Evolutionary conservation across 2,888 invertebrate genomes (phyloP).

Genomic region (Cantharis lateralis): DNA sequence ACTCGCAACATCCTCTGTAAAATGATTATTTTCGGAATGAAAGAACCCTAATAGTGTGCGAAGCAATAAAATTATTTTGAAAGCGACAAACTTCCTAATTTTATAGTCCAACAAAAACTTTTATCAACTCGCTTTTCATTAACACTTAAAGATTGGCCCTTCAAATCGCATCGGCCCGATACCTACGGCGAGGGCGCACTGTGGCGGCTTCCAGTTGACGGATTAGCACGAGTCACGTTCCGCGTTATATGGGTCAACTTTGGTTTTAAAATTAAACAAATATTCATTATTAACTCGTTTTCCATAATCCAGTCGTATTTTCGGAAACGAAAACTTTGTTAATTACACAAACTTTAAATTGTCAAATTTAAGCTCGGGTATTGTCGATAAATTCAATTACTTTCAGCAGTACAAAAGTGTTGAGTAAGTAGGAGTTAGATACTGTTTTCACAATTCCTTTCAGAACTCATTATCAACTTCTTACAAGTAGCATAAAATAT

Average conservation of each 20-base stretch:
- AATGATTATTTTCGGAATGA: slow-evolving; percentile 21
- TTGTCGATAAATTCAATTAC: slow-evolving; percentile 15
- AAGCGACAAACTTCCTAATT: slow-evolving; percentile 12
- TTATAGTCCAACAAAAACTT: slow-evolving; percentile 3
- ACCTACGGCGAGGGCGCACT: background rate
- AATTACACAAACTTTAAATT: slow-evolving; percentile 9
- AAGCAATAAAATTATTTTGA: slow-evolving; percentile 21
- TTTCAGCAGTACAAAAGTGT: slow-evolving; percentile 10
- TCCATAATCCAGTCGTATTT: background rate
- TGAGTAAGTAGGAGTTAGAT: slow-evolving; percentile 7
- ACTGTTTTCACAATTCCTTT: slow-evolving; percentile 4
- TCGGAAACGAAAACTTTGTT: background rate
- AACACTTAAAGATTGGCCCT: background rate
- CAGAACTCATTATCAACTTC: slow-evolving; percentile 5
- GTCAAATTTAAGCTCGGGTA: slow-evolving; percentile 6
- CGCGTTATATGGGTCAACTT: background rate
- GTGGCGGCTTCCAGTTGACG: no score
- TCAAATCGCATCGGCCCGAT: background rate
- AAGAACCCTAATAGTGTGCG: slow-evolving; percentile 15
- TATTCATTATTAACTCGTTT: background rate
- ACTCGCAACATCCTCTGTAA: slow-evolving; percentile 22
- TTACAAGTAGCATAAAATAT: background rate
- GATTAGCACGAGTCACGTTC: background rate
- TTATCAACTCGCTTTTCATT: background rate
- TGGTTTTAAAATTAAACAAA: background rate